Evolutionary conservation across 1,140 invertebrate species (phyloP).

Genomic region (Zaprionus camerounensis): DNA sequence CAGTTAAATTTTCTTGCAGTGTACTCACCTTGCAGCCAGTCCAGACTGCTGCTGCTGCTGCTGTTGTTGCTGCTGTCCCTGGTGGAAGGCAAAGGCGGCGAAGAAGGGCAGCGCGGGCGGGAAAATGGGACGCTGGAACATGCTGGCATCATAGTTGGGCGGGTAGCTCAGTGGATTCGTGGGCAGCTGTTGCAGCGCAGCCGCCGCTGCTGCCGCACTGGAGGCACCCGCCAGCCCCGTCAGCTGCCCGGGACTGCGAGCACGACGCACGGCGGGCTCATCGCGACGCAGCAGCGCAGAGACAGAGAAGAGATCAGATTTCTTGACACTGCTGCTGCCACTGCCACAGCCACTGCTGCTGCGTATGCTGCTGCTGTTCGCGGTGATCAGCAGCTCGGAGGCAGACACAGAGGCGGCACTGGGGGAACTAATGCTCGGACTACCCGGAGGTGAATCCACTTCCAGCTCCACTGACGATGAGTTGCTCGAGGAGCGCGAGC

Average conservation of each 20-base stretch:
- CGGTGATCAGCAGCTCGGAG: constrained; percentile 65
- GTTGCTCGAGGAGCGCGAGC: constrained; percentile 85
- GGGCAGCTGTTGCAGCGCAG: constrained; percentile 70
- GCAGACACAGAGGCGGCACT: constrained; percentile 56
- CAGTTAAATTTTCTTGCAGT: not conserved
- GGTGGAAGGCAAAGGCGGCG: constrained; percentile 83
- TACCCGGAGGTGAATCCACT: constrained; percentile 88
- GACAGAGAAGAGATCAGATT: constrained; percentile 92
- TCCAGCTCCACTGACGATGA: constrained; percentile 89
- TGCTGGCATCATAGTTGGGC: constrained; percentile 74
- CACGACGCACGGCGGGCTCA: constrained; percentile 88
- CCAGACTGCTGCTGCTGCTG: constrained; percentile 67
- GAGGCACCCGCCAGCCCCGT: constrained; percentile 59
- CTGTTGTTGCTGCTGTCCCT: constrained; percentile 78
- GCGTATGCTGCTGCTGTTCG: constrained; percentile 25
- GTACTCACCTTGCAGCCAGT: constrained; percentile 58
- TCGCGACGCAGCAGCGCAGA: constrained; percentile 91
- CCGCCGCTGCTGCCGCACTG: constrained; percentile 11
- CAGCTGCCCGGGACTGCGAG: constrained; percentile 84
- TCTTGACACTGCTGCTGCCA: constrained; percentile 84
- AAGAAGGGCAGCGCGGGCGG: constrained; percentile 81
- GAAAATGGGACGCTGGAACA: constrained; percentile 82
- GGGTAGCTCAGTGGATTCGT: constrained; percentile 84
- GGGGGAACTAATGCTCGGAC: constrained; percentile 65
- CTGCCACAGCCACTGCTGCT: constrained; percentile 66